These are phyloP conservation scores for Diabrotica balteata DNA, from an alignment of 2,888 invertebrate genomes.

Conservation along the genomic window DNA sequence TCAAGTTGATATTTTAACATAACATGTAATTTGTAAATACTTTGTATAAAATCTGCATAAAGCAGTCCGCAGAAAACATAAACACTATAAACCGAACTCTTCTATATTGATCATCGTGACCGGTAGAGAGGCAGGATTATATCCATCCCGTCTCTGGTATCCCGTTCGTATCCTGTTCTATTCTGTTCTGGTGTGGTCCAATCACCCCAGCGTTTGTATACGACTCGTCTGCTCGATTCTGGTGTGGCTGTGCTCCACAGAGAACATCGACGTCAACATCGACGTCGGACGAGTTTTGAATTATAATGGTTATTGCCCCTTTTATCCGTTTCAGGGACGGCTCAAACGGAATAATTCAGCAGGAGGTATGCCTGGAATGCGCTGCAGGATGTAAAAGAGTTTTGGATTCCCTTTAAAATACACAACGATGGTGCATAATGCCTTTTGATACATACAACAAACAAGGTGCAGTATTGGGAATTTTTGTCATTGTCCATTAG, in stretches of 20 bases:
- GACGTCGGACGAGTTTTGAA: conserved; percentile 16
- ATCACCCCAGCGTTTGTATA: conserved; percentile 11
- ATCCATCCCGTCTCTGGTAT: neutral
- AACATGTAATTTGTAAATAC: too few relatives aligned
- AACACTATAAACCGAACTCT: conserved; percentile 1
- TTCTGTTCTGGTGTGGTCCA: conserved; percentile 17
- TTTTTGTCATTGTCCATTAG: too few relatives aligned
- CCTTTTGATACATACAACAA: too few relatives aligned
- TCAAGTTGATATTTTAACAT: too few relatives aligned
- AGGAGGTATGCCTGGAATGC: too few relatives aligned
- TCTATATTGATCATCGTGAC: conserved; percentile 15
- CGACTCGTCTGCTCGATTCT: conserved; percentile 11
- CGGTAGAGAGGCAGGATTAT: conserved; percentile 7
- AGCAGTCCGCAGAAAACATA: neutral
- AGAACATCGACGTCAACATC: neutral
- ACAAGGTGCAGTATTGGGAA: too few relatives aligned
- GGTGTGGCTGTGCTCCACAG: neutral
- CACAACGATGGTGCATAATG: too few relatives aligned
- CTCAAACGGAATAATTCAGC: too few relatives aligned
- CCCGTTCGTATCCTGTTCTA: conserved; percentile 7
- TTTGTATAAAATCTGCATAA: neutral
- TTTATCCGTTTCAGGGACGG: conserved; percentile 1
- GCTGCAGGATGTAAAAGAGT: too few relatives aligned
- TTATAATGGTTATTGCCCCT: conserved; percentile 26
- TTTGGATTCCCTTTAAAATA: too few relatives aligned